Conservation (phyloP, 2,113 vertebrate species). For the Electrona antarctica region DNA sequence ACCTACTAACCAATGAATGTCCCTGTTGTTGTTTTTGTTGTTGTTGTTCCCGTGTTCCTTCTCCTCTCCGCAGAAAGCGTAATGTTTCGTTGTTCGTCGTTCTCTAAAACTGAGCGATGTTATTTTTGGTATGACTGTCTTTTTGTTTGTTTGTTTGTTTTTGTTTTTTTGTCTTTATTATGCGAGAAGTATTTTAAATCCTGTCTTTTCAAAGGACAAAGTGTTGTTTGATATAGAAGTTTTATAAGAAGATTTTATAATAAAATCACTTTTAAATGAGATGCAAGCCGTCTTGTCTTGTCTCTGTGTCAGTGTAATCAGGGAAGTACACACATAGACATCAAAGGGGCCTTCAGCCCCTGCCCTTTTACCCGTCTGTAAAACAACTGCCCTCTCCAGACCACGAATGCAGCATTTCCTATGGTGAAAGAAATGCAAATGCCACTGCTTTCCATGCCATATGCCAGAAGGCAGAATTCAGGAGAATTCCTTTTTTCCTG, state of each 20-base stretch:
- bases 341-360: no score
- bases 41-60: conserved; percentile 1
- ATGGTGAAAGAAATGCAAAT: no score
- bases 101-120: conserved; percentile 29
- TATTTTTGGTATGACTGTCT: conserved; percentile 26
- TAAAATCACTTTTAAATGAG: conserved; percentile 37
- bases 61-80: conserved; percentile 6
- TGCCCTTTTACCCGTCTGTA: no score
- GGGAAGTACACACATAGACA: no score
- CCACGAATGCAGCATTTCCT: no score
- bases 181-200: conserved; percentile 57
- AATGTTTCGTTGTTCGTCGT: conserved; percentile 29
- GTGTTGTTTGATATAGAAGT: conserved; percentile 52
- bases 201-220: conserved; percentile 25
- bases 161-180: conserved; percentile 45
- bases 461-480: no score
- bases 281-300: conserved; percentile 1
- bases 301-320: neutral
- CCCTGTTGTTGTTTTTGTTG: neutral
- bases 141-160: conserved; percentile 12
- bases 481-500: no score
- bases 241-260: conserved; percentile 64
- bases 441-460: no score
- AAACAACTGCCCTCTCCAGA: no score
- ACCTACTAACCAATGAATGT: conserved; percentile 46